Base-by-base conservation (phyloP, 2,888 invertebrate species). In the Pheosia tremula region DNA sequence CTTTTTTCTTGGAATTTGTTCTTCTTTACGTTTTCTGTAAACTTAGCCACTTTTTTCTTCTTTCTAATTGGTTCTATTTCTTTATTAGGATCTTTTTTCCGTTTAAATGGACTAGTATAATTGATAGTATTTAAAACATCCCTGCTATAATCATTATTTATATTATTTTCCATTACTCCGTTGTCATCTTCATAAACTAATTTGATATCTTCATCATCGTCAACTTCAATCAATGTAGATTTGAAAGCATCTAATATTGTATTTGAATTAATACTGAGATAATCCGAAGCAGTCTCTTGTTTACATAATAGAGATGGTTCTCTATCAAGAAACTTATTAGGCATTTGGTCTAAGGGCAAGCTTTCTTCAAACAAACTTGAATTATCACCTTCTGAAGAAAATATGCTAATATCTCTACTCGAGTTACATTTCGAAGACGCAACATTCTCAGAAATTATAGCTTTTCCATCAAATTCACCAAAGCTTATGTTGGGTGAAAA, bases 341-440 rank as follows among this genome's bases (percentile, higher is more conserved):
- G 82, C 76, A 95, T 90, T 54, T 90, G 85, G 70, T 95, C 94
- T 54, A 95, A 71, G 43, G 93, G 89, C 49, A 95, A 84, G 75
- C 95, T 95, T 57, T 95, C 95, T 69, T 94, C 94, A 78, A 95
- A 95, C 56, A 95, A 78, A 81, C 91, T 94, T 3, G 94, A 94
- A 83, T 93, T 94, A 59, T 92, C 90, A 49, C 88, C 91, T 57
- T 94, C 93, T 5, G 89, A 89, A 47, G 92, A 91, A 82, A 93
- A 91, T 47, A 93, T 75, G 75, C 91, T 93, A 45, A 88, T 68
- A 69, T 91, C 92, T 81, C 88, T 90, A 4, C 75, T 70, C 9
- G 84, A 79, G 37, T 62, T 68, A 58, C 66, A 70, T 73, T 84
- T 83, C 43, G 75, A 74, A 7, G 65, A 64, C 58, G 63, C 63